These are phyloP conservation scores for Todiramphus chloris DNA, from an alignment of 2,113 vertebrate genomes.

Conservation along the genomic window DNA sequence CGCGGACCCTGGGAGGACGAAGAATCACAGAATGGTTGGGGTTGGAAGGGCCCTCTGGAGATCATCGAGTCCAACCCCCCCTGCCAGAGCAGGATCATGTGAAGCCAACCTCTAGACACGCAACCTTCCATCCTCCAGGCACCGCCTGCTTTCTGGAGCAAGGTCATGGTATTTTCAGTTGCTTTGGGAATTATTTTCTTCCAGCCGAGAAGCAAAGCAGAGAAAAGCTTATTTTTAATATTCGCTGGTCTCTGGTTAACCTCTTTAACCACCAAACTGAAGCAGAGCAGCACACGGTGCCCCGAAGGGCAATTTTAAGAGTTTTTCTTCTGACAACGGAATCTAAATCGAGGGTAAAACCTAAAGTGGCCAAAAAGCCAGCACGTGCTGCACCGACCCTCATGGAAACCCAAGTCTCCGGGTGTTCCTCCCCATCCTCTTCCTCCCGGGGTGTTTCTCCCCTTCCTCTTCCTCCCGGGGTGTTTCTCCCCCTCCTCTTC, in stretches of 20 bases:
- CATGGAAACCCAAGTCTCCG: neutral
- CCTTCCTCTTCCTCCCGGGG: fast-evolving
- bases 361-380: fast-evolving
- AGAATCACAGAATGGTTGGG: too few relatives aligned
- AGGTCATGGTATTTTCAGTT: neutral
- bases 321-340: neutral
- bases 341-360: fast-evolving
- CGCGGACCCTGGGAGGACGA: fast-evolving
- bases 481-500: neutral
- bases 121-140: neutral
- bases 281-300: fast-evolving
- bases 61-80: too few relatives aligned
- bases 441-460: neutral
- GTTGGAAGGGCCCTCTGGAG: too few relatives aligned
- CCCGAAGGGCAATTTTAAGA: neutral
- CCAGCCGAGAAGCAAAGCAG: neutral
- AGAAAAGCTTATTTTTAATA: neutral
- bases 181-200: neutral
- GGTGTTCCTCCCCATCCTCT: neutral
- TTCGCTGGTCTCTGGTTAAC: neutral
- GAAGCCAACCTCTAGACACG: neutral
- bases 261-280: fast-evolving
- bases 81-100: too few relatives aligned
- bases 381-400: neutral
- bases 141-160: neutral